Conservation (phyloP, 2,797 vertebrate species). For the Acrocephalus scirpaceus region DNA sequence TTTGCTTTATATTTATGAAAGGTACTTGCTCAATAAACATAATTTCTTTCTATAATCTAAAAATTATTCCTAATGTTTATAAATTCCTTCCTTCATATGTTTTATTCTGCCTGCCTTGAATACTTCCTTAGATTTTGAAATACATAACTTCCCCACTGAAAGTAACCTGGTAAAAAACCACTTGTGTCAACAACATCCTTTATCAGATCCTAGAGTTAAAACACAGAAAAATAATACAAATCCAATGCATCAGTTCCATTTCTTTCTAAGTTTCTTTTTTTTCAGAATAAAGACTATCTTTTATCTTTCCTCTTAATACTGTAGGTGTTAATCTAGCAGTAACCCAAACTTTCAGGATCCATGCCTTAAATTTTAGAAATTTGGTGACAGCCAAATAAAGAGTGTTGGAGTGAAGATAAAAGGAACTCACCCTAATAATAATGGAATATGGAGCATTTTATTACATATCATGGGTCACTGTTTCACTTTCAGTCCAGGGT, state of each 20-base stretch:
- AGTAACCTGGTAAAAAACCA: neutral
- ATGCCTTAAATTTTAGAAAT: neutral
- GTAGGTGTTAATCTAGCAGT: neutral
- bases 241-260: neutral
- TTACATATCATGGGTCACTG: neutral
- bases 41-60: neutral
- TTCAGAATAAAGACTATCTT: neutral
- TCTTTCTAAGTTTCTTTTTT: neutral
- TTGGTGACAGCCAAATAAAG: neutral
- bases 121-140: neutral
- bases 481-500: neutral
- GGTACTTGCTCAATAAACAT: neutral
- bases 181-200: neutral
- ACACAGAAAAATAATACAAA: neutral
- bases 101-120: neutral
- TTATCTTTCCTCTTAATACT: neutral
- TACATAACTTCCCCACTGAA: neutral
- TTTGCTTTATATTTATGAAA: neutral
- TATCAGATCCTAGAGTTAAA: neutral
- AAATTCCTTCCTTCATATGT: neutral
- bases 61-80: neutral
- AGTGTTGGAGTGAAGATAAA: neutral
- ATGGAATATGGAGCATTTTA: constrained; percentile 23
- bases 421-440: neutral
- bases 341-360: neutral